Conservation (phyloP, 2,113 vertebrate genomes). For the Carassius gibelio region DNA sequence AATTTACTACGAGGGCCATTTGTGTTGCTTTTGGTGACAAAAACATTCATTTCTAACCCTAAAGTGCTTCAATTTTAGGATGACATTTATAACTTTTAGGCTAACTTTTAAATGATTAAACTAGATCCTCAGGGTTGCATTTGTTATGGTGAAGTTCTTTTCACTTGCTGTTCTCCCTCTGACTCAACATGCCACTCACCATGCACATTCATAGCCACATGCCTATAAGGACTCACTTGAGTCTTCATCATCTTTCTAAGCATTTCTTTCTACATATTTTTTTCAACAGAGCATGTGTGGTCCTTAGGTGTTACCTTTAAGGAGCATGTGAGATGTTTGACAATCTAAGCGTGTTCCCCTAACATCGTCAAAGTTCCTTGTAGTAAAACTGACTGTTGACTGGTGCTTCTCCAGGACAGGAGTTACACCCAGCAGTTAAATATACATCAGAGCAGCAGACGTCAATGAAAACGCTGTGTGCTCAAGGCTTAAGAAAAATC, state of each 20-base stretch:
- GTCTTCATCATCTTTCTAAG: no score
- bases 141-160: background rate
- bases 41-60: background rate
- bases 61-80: background rate
- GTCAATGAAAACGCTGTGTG: constrained; percentile 11
- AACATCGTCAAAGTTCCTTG: constrained; percentile 9
- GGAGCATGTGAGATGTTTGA: background rate
- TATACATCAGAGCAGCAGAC: constrained; percentile 3
- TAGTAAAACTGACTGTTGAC: constrained; percentile 6
- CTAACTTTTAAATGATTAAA: background rate
- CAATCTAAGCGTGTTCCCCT: background rate
- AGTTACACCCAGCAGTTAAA: constrained; percentile 37
- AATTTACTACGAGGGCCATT: background rate
- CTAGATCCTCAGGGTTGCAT: background rate
- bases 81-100: background rate
- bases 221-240: constrained; percentile 31
- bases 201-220: constrained; percentile 22
- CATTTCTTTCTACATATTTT: no score
- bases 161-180: background rate
- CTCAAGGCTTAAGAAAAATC: constrained; percentile 18
- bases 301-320: background rate
- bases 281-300: background rate
- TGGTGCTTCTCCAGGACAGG: constrained; percentile 25
- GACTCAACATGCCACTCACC: constrained; percentile 26
- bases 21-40: background rate